Conservation (phyloP, 1,140 invertebrate species). For the Rhyacophila brunnea region DNA sequence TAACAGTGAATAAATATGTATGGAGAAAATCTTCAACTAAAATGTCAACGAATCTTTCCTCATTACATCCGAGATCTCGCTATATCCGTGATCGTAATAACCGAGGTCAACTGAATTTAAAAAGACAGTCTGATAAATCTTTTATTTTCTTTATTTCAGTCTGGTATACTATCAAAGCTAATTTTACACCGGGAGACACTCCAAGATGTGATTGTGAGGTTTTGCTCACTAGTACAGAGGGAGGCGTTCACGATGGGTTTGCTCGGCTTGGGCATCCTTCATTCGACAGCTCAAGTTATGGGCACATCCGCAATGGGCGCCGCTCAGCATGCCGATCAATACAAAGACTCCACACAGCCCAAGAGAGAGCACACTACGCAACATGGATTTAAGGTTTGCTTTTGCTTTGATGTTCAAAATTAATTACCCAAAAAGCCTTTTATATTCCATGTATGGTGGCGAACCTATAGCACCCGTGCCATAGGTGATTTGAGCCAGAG, state of each 20-base stretch:
- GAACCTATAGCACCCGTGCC: too few species aligned
- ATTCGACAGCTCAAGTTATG: constrained; percentile 18
- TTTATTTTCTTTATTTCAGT: constrained; percentile 40
- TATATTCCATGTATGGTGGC: too few species aligned
- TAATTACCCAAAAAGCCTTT: too few species aligned
- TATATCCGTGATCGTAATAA: too few species aligned
- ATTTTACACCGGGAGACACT: constrained; percentile 45
- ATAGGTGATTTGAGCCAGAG: too few species aligned
- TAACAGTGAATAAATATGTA: too few species aligned
- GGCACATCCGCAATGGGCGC: neutral
- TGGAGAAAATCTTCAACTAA: too few species aligned
- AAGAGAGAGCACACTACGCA: constrained; percentile 5
- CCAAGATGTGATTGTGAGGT: constrained; percentile 40
- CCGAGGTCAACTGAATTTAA: too few species aligned
- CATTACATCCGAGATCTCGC: too few species aligned
- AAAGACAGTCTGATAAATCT: too few species aligned
- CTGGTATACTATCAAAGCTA: constrained; percentile 52
- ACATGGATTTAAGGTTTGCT: constrained; percentile 20
- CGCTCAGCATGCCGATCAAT: neutral
- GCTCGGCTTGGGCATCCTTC: constrained; percentile 50
- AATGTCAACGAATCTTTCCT: too few species aligned
- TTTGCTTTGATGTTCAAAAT: too few species aligned
- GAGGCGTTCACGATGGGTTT: constrained; percentile 58
- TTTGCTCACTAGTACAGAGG: constrained; percentile 57
- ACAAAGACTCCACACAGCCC: neutral